A percentile compares a stretch with the other conserved stretches of the same genome.
These are phyloP conservation scores for Alethe castanea DNA, from an alignment of 2,113 vertebrate genomes.

Conservation along the genomic window DNA sequence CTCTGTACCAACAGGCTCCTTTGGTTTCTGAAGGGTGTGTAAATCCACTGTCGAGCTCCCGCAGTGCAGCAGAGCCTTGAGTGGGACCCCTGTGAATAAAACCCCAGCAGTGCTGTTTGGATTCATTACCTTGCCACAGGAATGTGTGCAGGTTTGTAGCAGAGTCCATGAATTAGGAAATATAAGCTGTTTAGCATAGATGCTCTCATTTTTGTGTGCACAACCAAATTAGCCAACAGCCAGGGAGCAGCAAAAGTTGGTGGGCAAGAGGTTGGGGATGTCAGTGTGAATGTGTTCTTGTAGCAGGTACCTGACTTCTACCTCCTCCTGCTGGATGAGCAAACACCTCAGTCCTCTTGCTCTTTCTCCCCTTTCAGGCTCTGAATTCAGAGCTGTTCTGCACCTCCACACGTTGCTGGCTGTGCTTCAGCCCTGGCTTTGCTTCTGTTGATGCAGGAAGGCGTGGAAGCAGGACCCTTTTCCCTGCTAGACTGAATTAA, in stretches of 20 bases:
- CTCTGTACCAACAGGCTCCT: background rate
- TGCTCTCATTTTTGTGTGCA: background rate
- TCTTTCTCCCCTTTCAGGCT: background rate
- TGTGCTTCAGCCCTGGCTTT: background rate
- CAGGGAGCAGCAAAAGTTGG: background rate
- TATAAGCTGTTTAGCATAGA: background rate
- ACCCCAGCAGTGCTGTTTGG: background rate
- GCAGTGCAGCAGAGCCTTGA: background rate
- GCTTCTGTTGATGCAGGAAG: background rate
- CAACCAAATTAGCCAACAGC: background rate
- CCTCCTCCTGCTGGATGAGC: background rate
- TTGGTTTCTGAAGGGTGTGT: background rate
- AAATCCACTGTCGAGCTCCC: background rate
- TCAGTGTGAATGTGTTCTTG: rapidly evolving
- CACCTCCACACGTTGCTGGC: rapidly evolving
- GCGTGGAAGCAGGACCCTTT: background rate
- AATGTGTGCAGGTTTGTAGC: background rate
- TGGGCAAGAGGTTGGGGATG: background rate
- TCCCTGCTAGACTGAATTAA: background rate
- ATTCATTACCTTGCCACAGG: background rate
- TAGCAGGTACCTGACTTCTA: background rate
- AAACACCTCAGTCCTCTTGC: background rate
- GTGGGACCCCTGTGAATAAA: background rate
- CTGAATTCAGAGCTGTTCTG: background rate
- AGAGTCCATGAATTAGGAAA: background rate